Percentiles rank a stretch among this genome's conserved stretches.
phyloP scores from a whole-genome alignment of 2,113 vertebrate genomes.

The Mormyrus lacerda region DNA sequence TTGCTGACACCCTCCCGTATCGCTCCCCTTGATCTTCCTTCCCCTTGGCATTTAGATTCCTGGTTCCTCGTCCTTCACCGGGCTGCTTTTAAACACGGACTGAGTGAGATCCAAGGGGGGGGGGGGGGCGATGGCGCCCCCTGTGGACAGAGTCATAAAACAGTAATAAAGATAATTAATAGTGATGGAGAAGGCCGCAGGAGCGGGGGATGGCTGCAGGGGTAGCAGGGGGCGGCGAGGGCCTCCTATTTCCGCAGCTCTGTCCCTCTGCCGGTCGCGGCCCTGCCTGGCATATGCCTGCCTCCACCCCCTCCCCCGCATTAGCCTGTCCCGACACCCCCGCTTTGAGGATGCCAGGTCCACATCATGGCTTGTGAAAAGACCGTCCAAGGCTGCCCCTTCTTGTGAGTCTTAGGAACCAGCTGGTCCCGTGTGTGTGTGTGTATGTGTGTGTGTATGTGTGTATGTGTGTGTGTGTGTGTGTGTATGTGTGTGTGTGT shows the following conservation, averaged over 20 bases:
- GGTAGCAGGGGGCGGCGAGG: not conserved
- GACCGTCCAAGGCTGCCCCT: not conserved
- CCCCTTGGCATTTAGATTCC: not conserved
- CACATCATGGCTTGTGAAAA: not conserved
- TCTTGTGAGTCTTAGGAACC: not conserved
- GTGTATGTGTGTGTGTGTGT: too few species aligned
- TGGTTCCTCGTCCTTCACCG: not conserved
- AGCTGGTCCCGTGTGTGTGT: not conserved
- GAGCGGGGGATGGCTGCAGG: not conserved
- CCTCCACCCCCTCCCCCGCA: not conserved
- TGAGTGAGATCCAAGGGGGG: not conserved
- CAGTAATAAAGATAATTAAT: not conserved
- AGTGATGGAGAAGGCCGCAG: not conserved
- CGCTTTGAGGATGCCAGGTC: not conserved
- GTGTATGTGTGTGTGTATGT: too few species aligned
- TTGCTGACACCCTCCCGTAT: not conserved
- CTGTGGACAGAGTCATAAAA: not conserved
- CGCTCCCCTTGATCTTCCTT: not conserved
- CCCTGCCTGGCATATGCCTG: not conserved
- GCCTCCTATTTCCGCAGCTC: not conserved
- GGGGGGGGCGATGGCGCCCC: not conserved
- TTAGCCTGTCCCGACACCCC: not conserved
- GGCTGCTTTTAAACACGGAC: not conserved
- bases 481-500: too few species aligned
- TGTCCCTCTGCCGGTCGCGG: not conserved